A percentile compares a stretch with the other conserved stretches of the same genome.
Evolutionary conservation across 1,140 invertebrate species (phyloP).

Genomic region (Microplitis mediator): DNA sequence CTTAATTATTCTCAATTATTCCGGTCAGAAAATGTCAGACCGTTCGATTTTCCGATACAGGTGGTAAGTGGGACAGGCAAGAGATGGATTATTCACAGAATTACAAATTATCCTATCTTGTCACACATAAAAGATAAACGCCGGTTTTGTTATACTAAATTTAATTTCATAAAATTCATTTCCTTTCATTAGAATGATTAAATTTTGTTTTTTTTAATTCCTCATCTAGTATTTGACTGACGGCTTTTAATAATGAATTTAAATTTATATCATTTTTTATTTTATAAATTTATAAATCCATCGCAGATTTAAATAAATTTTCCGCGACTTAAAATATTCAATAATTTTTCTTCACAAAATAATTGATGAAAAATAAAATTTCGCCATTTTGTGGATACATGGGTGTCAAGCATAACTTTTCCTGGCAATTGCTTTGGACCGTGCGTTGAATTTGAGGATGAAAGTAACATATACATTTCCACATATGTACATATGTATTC

Average conservation of each 20-base stretch:
- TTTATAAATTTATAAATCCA: too few relatives aligned
- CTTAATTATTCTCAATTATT: slow-evolving; percentile 16
- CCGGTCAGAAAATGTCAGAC: slow-evolving; percentile 13
- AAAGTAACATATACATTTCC: not conserved
- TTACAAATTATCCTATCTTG: slow-evolving; percentile 2
- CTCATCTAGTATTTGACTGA: too few relatives aligned
- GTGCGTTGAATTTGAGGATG: not conserved
- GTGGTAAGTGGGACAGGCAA: not conserved
- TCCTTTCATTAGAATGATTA: not conserved
- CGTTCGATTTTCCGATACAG: slow-evolving; percentile 13
- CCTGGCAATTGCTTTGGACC: not conserved
- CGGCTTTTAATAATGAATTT: too few relatives aligned
- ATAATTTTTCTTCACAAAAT: too few relatives aligned
- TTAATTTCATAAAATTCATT: not conserved
- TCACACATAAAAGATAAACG: not conserved
- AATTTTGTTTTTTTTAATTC: too few relatives aligned
- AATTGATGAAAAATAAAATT: too few relatives aligned
- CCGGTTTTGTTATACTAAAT: not conserved
- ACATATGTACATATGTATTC: too few relatives aligned
- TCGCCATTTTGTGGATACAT: not conserved
- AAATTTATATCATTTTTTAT: too few relatives aligned
- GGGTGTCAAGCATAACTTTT: not conserved
- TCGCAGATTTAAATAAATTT: too few relatives aligned
- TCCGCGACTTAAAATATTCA: too few relatives aligned
- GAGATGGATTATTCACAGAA: not conserved